Conservation (phyloP, 2,888 invertebrate genomes). For the Meliscaeva auricollis region DNA sequence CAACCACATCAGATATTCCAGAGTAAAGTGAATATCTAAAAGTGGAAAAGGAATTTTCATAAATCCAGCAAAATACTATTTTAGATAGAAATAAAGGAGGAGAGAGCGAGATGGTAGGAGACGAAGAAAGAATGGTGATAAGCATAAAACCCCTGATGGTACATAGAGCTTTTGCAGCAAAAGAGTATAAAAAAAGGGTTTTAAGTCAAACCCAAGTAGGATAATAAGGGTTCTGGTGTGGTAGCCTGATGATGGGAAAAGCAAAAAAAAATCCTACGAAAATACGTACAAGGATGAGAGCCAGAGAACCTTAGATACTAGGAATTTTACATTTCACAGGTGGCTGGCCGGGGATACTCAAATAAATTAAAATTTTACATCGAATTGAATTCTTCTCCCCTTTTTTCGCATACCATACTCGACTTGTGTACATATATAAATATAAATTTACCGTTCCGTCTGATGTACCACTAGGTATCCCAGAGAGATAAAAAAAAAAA, state of each 20-base stretch:
- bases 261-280: neutral
- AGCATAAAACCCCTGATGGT: neutral
- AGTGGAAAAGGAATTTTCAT: conserved; percentile 64
- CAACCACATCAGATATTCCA: conserved; percentile 30
- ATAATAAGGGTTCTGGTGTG: conserved; percentile 44
- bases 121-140: neutral
- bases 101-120: neutral
- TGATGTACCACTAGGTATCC: conserved; percentile 5
- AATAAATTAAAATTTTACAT: conserved; percentile 76
- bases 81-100: neutral
- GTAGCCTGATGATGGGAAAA: conserved; percentile 21
- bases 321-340: conserved; percentile 73
- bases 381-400: conserved; percentile 66
- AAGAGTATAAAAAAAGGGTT: conserved; percentile 11
- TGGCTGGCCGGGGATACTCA: conserved; percentile 74
- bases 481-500: conserved; percentile 18
- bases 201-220: conserved; percentile 16
- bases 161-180: neutral
- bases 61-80: conserved; percentile 50
- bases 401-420: neutral
- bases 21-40: conserved; percentile 51
- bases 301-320: conserved; percentile 5
- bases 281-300: conserved; percentile 7
- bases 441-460: conserved; percentile 1
- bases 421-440: neutral